Base-by-base conservation (phyloP, 2,888 invertebrate species). In the Cheilosia grossa region DNA sequence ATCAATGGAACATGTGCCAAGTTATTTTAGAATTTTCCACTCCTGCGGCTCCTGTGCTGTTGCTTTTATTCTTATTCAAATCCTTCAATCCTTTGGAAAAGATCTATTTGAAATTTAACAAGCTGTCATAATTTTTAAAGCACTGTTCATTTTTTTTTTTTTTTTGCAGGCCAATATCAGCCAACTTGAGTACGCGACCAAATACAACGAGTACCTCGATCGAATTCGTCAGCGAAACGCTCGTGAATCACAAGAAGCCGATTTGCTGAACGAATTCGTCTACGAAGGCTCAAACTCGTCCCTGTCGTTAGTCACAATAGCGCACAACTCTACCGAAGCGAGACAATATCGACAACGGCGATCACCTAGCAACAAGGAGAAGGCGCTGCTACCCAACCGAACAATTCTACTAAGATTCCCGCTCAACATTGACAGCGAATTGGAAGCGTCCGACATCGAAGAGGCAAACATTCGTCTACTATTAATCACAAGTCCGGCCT, bases 141-240 rank as follows among this genome's bases (percentile, higher is more conserved):
- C 13, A 13, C 13, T 13, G 2, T 61, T 61, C 0, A n/a, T n/a
- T 44, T 37, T 37, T 3, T 3, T 40, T n/a, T 44, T 37, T 37
- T 3, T 3, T 40, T 56, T 49, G 10, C 92, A 95, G 95, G 94
- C 94, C 88, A 95, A 95, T 91, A 93, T 95, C 88, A 95, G 94
- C 88, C 94, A 94, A 90, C 91, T 93, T 86, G 95, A 95, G 90
- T 95, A 94, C 91, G 92, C 93, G 73, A 92, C 93, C 87, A 94
- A 94, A 91, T 94, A 94, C 92, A 91, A 91, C 87, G 93, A 93
- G 90, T 95, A 94, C 91, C 92, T 95, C 88, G 89, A 90, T 54
- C 91, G 92, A 44, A 89, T 92, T 17, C 91, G 90, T 53, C 89
- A 90, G 83, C 90, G 91, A 19, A 89, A 88, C 27, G 69, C 79